Evolutionary conservation across 2,888 invertebrate genomes (phyloP), one percentile per base, ranked within the genome.

Genomic region (Amorpha juglandis): DNA sequence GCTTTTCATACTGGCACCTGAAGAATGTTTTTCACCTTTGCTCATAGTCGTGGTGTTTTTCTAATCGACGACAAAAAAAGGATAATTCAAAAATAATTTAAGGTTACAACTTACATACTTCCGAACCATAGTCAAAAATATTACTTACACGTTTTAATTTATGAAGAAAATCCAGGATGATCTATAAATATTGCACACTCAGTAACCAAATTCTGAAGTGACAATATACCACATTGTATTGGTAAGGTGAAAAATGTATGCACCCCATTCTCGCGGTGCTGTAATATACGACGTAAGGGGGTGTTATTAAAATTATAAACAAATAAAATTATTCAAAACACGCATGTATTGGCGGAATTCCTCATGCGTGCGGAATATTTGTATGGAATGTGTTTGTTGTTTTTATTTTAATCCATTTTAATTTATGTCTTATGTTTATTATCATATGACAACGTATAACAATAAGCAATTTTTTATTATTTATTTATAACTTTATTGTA

Each of bases 241-340:
- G 75, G 76, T 72, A 78, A 78, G 76, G 85, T 87, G 90, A 90
- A 90, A 91, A 92, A 92, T 91, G 86, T 88, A 88, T 87, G 85
- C 88, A 84, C 89, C 89, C 89, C 81, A 63, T 11, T 38, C 71
- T 73, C 65, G 71, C 69, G 63, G 66, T 16, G 62, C 69, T 68
- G 77, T 76, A 80, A 85, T 82, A 84, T 83, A 83, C 78, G 81
- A 70, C 79, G 82, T 76, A 79, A 77, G 75, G 88, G 50, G 90
- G 90, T 86, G 90, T 90, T 92, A 92, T 92, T 92, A 92, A 91
- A 92, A 91, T 92, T 91, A 91, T 90, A 91, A 91, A 92, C 91
- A 92, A 91, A 92, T 92, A 92, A 90, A 89, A 91, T 90, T 91
- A 91, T 91, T 89, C 91, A 82, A 79, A 72, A 78, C 81, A 78